Conservation (phyloP, 35 echinoderm and acorn worm genomes). For the Nesometra sesokonis region DNA sequence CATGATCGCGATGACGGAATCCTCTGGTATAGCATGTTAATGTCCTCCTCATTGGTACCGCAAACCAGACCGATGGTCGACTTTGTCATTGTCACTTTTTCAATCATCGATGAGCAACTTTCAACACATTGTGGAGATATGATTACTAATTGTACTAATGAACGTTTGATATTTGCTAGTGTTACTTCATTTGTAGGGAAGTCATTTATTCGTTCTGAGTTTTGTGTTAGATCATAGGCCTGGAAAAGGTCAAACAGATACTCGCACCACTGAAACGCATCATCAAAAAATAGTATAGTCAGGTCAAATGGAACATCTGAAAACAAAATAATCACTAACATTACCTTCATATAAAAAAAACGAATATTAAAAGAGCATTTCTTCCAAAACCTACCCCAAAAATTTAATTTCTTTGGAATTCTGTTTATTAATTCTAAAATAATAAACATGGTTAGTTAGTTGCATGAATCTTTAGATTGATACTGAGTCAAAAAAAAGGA, state of each 20-base stretch:
- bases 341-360: too few species aligned
- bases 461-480: too few species aligned
- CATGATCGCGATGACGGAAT: constrained; percentile 38
- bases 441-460: too few species aligned
- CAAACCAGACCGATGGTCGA: constrained; percentile 49
- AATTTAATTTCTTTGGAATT: too few species aligned
- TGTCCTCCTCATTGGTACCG: constrained; percentile 35
- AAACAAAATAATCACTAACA: not conserved
- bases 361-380: too few species aligned
- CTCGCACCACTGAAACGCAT: constrained; percentile 78
- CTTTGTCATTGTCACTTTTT: constrained; percentile 16
- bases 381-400: too few species aligned
- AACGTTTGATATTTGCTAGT: constrained; percentile 40
- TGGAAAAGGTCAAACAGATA: constrained; percentile 90
- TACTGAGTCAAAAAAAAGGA: too few species aligned
- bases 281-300: constrained; percentile 77
- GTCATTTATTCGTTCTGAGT: constrained; percentile 65
- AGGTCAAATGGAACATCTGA: constrained; percentile 50
- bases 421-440: too few species aligned
- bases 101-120: constrained; percentile 16
- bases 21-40: constrained; percentile 6
- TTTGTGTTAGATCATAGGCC: constrained; percentile 56
- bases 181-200: constrained; percentile 55
- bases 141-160: constrained; percentile 51
- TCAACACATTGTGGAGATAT: constrained; percentile 67